Evolutionary conservation across 2,888 invertebrate species (phyloP).

Genomic region (Pachydiplax longipennis): DNA sequence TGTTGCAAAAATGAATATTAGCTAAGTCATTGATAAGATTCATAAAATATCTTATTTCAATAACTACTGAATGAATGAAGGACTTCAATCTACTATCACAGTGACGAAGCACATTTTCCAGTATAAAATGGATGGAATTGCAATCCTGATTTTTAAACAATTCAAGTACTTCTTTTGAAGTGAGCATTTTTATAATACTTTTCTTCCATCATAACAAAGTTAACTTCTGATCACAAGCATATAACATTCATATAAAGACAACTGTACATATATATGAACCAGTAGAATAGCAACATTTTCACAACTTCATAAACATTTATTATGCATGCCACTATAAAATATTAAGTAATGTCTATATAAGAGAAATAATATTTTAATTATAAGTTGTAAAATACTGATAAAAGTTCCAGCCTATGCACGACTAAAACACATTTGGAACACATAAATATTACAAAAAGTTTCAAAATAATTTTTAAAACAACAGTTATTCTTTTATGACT

Average conservation of each 20-base stretch:
- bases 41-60: constrained; percentile 1
- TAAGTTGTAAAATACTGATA: constrained; percentile 26
- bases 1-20: not conserved
- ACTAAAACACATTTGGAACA: constrained; percentile 14
- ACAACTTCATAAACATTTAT: constrained; percentile 30
- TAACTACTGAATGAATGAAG: not conserved
- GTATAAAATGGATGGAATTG: constrained; percentile 42
- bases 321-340: constrained; percentile 24
- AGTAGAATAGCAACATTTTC: constrained; percentile 16
- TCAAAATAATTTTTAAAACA: constrained; percentile 17
- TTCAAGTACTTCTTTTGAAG: constrained; percentile 3
- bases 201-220: constrained; percentile 25
- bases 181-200: not conserved
- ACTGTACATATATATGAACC: constrained; percentile 43
- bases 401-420: not conserved
- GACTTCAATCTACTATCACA: constrained; percentile 22
- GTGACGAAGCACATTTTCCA: constrained; percentile 4
- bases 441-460: not conserved
- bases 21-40: not conserved
- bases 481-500: constrained; percentile 8
- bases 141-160: constrained; percentile 26
- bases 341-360: not conserved
- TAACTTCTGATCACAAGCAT: constrained; percentile 33
- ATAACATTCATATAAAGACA: constrained; percentile 42
- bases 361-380: not conserved